Evolutionary conservation across 2,797 vertebrate genomes (phyloP), one percentile per base, ranked within the genome.

Genomic region (Labroides dimidiatus): DNA sequence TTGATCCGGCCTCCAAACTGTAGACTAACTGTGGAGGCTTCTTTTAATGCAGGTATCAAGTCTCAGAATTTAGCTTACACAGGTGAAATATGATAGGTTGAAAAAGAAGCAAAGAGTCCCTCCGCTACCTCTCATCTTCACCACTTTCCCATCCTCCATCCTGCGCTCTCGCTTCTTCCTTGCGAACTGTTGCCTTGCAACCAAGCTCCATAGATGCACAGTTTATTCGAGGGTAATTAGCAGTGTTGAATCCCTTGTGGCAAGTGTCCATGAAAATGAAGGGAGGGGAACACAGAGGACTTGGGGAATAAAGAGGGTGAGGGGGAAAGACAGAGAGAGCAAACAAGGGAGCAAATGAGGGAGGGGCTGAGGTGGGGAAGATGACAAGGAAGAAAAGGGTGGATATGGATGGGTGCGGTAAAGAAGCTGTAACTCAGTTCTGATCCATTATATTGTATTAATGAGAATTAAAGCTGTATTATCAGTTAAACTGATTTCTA

Each of bases 211-310:
- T 69, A 63, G 85, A 84, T 83, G 75, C 81, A 52, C 84, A 74
- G 81, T 81, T 81, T 87, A 83, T 85, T 84, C 81, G 69, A 79
- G 85, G 88, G 84, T 93, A 93, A 95, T 96, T 94, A 94, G 79
- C 84, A 63, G 45, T 57, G 70, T 59, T 64, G 63, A 67, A 81
- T 91, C 87, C 87, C 89, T 53, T 21, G 86, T 81, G 87, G 82
- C 60, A 55, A 75, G 69, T 63, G 69, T 78, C 64, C 47, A 2
- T 76, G 81, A 80, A 66, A 72, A 69, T 72, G 72, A 52, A 78
- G 67, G 77, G 75, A 63, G 69, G 68, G 45, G 64, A 69, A 61
- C 10, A 39, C 64, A 70, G 54, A 64, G 67, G 24, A 41, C 52
- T 39, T 0, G 1, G 37, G 47, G 58, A 70, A 43, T 23, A 42